Base-by-base conservation (phyloP, 2,113 vertebrate species). In the Puntigrus tetrazona region DNA sequence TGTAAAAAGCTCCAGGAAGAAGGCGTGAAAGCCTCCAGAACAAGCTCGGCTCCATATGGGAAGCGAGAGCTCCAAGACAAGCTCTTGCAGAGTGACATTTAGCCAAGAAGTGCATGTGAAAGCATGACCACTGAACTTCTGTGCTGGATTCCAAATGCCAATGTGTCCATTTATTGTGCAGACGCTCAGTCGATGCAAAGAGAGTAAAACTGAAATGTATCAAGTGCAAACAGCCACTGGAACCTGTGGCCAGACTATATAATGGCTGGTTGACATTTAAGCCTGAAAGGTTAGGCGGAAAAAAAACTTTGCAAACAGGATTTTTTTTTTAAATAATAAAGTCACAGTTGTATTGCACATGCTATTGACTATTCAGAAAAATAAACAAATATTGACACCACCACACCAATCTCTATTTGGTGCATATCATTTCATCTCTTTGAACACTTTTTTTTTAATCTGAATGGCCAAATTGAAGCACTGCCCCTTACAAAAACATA, bases 11-110 rank as follows among this genome's bases (percentile, higher is more conserved):
- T 80, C 59, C 81, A 81, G 70, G 63, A 81, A 82, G 77, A 84
- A 88, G 81, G 85, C 77, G 87, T 81, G 73, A 88, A 87, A 88
- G 83, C 83, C 83, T 87, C 83, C 47, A 87, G 72, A 86, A 81
- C 87, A 76, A 78, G 78, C 75, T 74, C 81, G 80, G 55, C 81
- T 86, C 89, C 87, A 88, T 87, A 86, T 86, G 89, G 84, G 55
- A 61, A 72, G 78, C 34, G 79, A 77, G 67, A 81, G 61, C 85
- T 89, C 80, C 72, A 50, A 88, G 83, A 85, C 84, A 38, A 78
- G 76, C 78, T 89, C 84, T 86, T 69, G 81, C 87, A 86, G 83
- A 77, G 85, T 75, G 87, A 88, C 88, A 88, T 88, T 88, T 85
- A 85, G 72, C 57, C 57, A 59, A 87, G 52, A 82, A 86, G 59